A percentile compares a stretch with the other conserved stretches of the same genome.
Conservation (phyloP, 2,888 invertebrate species). For the Zootermopsis nevadensis region DNA sequence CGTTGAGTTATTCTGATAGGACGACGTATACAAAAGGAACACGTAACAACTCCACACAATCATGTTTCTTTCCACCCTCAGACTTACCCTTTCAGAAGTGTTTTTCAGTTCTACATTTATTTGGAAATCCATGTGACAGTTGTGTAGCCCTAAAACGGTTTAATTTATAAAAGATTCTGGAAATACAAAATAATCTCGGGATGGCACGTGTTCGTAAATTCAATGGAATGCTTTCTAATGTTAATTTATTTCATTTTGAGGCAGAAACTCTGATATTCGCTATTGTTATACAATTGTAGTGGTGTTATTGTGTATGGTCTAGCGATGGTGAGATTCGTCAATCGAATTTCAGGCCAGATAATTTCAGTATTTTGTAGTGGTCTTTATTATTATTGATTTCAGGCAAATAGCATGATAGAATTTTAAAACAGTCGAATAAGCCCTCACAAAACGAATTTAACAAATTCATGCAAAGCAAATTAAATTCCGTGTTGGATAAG, state of each 20-base stretch:
- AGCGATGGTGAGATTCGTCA: background rate
- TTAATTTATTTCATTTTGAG: constrained; percentile 17
- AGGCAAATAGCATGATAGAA: too few species aligned
- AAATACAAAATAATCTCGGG: constrained; percentile 20
- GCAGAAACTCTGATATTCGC: background rate
- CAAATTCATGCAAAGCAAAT: too few species aligned
- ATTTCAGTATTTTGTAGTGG: too few species aligned
- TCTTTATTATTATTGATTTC: too few species aligned
- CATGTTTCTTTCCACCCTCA: background rate
- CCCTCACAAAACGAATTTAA: too few species aligned
- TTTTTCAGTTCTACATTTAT: constrained; percentile 39
- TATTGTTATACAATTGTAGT: background rate
- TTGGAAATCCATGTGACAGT: constrained; percentile 37
- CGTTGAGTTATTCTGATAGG: background rate
- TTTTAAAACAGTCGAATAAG: too few species aligned
- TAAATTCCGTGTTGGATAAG: too few species aligned
- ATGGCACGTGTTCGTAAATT: background rate
- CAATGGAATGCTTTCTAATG: constrained; percentile 5
- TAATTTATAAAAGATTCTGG: constrained; percentile 35
- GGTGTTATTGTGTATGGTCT: background rate
- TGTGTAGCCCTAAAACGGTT: constrained; percentile 34
- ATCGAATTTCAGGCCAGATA: background rate
- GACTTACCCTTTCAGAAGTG: constrained; percentile 26
- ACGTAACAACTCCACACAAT: constrained; percentile 17
- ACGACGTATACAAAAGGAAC: background rate